These are phyloP conservation scores for Poeciliopsis presidionis DNA, from an alignment of 2,797 vertebrate genomes.

Conservation along the genomic window DNA sequence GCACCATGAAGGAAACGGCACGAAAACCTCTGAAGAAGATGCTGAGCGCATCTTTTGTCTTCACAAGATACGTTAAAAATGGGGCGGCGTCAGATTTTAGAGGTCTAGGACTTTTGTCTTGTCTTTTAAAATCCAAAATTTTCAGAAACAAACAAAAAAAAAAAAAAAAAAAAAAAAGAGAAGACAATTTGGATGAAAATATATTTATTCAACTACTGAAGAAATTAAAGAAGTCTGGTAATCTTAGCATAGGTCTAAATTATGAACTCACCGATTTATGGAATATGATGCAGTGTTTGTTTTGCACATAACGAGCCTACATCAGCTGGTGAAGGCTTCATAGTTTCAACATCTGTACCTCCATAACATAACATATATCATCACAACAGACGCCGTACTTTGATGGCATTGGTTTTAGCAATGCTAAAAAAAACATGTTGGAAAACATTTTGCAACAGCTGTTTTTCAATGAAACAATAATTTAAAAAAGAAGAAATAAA, in stretches of 20 bases:
- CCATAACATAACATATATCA: neutral
- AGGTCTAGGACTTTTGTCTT: too few species aligned
- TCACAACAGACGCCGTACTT: neutral
- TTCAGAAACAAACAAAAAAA: neutral
- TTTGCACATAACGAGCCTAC: neutral
- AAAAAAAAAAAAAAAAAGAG: neutral
- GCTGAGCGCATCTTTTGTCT: too few species aligned
- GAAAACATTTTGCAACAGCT: neutral
- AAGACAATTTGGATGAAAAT: neutral
- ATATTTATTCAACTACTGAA: neutral
- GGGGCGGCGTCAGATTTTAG: too few species aligned
- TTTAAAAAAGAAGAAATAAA: neutral
- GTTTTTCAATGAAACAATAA: neutral
- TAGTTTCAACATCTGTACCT: neutral
- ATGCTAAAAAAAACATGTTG: neutral
- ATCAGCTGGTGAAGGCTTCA: slow-evolving; percentile 50
- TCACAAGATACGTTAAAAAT: too few species aligned
- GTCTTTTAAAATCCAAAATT: neutral
- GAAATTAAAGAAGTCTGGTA: neutral
- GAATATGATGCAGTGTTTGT: neutral
- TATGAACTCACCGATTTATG: slow-evolving; percentile 10
- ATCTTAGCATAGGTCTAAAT: slow-evolving; percentile 30
- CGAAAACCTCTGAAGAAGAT: too few species aligned
- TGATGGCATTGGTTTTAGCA: neutral
- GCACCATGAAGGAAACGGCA: too few species aligned